Percentiles rank a stretch among this genome's conserved stretches.
Evolutionary conservation across 2,797 vertebrate species (phyloP).

Genomic region (Chelon labrosus): DNA sequence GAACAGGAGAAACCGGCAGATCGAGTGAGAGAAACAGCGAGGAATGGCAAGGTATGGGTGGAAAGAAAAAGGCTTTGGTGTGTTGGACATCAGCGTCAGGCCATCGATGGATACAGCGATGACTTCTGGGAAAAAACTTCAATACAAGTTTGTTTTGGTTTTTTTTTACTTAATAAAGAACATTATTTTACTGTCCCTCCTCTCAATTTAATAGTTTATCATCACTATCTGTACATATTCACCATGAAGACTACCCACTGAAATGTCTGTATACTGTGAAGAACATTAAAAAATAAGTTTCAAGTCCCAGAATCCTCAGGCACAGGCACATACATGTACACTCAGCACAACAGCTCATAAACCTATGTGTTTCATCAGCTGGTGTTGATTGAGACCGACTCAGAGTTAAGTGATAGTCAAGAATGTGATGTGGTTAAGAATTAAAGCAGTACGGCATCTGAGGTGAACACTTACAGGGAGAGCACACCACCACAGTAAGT

Average conservation of each 20-base stretch:
- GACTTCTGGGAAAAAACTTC: background rate
- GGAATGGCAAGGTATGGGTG: conserved; percentile 20
- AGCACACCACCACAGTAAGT: conserved; percentile 33
- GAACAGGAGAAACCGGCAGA: conserved; percentile 55
- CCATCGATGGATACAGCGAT: background rate
- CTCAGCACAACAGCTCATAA: conserved; percentile 29
- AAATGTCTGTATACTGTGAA: background rate
- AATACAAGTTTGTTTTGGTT: too few relatives aligned
- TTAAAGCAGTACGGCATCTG: conserved; percentile 40
- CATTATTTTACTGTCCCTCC: background rate
- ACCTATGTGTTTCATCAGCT: conserved; percentile 35
- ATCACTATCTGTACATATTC: background rate
- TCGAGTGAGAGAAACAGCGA: conserved; percentile 13
- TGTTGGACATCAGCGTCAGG: background rate
- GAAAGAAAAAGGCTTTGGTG: background rate
- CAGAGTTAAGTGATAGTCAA: conserved; percentile 19
- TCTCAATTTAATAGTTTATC: background rate
- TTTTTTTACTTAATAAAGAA: background rate
- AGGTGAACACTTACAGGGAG: conserved; percentile 39
- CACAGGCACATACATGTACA: conserved; percentile 8
- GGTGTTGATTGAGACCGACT: conserved; percentile 60
- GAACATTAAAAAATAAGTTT: background rate
- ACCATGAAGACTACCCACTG: conserved; percentile 1
- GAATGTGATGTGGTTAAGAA: conserved; percentile 38
- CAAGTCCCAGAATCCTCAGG: background rate